These are phyloP conservation scores for Pteruthius melanotis DNA, from an alignment of 2,113 vertebrate species.

Conservation along the genomic window DNA sequence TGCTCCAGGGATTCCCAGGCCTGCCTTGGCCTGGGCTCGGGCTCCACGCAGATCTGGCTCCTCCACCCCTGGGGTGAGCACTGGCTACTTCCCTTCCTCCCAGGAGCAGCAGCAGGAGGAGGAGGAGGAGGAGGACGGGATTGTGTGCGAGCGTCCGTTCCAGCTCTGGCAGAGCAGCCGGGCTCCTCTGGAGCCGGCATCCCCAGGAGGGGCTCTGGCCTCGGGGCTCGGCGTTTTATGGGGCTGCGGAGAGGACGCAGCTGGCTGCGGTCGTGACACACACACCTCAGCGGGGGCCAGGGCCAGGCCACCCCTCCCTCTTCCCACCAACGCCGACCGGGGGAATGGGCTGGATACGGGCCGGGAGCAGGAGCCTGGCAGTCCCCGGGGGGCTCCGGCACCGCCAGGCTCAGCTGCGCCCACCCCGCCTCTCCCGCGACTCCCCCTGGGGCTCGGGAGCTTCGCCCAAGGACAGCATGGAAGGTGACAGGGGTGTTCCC, in stretches of 20 bases:
- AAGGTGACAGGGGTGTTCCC: neutral
- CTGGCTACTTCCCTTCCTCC: constrained; percentile 20
- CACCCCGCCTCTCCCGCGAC: fast-evolving
- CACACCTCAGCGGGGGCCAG: constrained; percentile 50
- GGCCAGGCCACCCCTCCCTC: neutral
- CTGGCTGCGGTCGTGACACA: constrained; percentile 52
- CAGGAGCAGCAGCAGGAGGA: neutral
- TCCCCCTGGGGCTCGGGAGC: fast-evolving
- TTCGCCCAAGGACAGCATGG: neutral
- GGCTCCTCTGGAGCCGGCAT: constrained; percentile 17
- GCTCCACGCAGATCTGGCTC: neutral
- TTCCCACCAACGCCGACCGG: neutral
- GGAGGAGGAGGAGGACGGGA: neutral
- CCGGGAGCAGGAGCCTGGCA: neutral
- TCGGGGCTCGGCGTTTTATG: constrained; percentile 34
- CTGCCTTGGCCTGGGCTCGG: neutral
- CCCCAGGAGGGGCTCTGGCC: constrained; percentile 55
- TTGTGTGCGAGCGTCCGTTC: neutral
- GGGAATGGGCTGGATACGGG: neutral
- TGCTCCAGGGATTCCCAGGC: neutral
- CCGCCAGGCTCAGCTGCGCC: neutral
- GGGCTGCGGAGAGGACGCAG: constrained; percentile 43
- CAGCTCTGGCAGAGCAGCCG: constrained; percentile 36
- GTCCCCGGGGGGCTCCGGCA: neutral
- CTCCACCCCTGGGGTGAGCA: neutral